Evolutionary conservation across 2,888 invertebrate species (phyloP).

Genomic region (Smittia aterrima): DNA sequence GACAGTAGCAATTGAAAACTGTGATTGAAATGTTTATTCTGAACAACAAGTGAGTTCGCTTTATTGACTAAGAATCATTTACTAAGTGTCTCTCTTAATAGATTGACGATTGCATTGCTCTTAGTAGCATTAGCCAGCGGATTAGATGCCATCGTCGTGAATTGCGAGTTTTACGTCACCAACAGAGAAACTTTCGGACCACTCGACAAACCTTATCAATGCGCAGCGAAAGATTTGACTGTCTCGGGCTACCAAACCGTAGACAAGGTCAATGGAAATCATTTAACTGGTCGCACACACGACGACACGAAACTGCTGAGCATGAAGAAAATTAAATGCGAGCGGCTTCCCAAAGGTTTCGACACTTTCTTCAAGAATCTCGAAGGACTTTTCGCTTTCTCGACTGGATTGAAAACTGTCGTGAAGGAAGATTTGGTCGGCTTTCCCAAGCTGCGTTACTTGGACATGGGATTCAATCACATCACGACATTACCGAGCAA

Average conservation of each 20-base stretch:
- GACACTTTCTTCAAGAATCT: not conserved
- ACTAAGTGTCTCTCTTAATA: too few relatives aligned
- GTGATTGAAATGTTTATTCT: too few relatives aligned
- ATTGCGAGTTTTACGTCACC: not conserved
- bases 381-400: conserved; percentile 30
- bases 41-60: too few relatives aligned
- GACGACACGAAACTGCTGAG: not conserved
- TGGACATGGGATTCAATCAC: conserved; percentile 7
- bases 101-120: not conserved
- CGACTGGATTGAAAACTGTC: not conserved
- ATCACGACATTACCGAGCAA: not conserved
- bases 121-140: not conserved
- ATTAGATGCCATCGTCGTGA: not conserved
- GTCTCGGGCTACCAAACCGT: not conserved
- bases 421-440: not conserved
- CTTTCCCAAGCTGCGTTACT: conserved; percentile 10
- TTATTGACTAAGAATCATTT: too few relatives aligned
- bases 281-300: not conserved
- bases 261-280: not conserved
- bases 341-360: not conserved
- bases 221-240: not conserved
- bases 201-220: conserved; percentile 15
- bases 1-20: too few relatives aligned
- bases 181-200: not conserved
- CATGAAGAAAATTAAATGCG: conserved; percentile 7